phyloP scores from a whole-genome alignment of 2,797 vertebrate genomes.

The Myotis planiceps region DNA sequence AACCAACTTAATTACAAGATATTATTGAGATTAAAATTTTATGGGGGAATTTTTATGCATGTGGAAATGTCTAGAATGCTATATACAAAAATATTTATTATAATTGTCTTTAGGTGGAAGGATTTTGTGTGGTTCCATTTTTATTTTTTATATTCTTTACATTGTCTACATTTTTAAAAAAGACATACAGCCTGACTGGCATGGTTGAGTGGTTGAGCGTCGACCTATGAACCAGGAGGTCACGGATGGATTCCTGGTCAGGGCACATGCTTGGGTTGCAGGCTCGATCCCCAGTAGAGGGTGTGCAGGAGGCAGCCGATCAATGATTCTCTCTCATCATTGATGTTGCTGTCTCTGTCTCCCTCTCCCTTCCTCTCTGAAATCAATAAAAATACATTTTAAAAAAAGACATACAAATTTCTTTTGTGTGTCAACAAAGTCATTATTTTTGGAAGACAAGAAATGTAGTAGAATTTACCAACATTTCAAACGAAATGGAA shows the following conservation, averaged over 20 bases:
- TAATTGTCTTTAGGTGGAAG: constrained; percentile 11
- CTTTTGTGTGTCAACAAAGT: constrained; percentile 23
- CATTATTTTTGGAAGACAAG: constrained; percentile 34
- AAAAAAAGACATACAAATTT: neutral
- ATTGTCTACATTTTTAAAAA: constrained; percentile 3
- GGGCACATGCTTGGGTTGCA: too few relatives aligned
- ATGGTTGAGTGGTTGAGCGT: too few relatives aligned
- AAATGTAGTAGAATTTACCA: constrained; percentile 1
- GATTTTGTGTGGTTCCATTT: constrained; percentile 42
- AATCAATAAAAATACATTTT: neutral
- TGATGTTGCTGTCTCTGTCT: too few relatives aligned
- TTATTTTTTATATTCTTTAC: constrained; percentile 33
- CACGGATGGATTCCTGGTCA: too few relatives aligned
- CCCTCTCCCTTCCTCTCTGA: too few relatives aligned
- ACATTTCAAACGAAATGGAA: constrained; percentile 22
- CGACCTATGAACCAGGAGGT: too few relatives aligned
- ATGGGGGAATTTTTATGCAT: constrained; percentile 15
- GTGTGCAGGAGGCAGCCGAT: too few relatives aligned
- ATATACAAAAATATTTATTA: constrained; percentile 9
- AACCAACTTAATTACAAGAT: neutral
- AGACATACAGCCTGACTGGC: neutral
- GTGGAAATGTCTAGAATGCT: constrained; percentile 28
- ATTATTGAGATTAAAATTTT: constrained; percentile 44
- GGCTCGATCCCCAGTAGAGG: too few relatives aligned
- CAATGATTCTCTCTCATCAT: too few relatives aligned